phyloP scores from a whole-genome alignment of 2,113 vertebrate species.

The Ellobius talpinus region DNA sequence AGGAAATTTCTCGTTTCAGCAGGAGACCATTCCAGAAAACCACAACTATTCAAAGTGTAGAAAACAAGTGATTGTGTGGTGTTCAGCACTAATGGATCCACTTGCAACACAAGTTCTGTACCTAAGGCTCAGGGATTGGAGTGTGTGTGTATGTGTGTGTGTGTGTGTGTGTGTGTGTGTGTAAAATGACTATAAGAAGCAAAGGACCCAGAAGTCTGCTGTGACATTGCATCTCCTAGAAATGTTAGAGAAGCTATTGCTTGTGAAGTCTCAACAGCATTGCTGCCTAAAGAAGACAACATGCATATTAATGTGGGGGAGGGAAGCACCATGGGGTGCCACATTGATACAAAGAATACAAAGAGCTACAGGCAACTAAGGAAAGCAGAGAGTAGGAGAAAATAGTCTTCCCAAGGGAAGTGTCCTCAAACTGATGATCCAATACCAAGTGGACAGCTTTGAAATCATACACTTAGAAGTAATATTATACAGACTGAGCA shows the following conservation, averaged over 20 bases:
- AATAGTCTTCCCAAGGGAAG: background rate
- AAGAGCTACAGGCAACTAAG: background rate
- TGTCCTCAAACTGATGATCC: background rate
- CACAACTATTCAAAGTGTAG: background rate
- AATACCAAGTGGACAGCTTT: background rate
- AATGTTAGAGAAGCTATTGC: background rate
- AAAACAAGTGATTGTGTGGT: background rate
- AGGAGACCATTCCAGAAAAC: background rate
- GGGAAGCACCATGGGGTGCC: background rate
- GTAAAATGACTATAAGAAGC: background rate
- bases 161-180: background rate
- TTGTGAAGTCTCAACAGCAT: background rate
- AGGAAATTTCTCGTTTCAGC: background rate
- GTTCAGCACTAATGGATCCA: background rate
- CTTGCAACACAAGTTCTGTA: background rate
- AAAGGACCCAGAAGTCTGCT: background rate
- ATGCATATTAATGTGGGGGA: background rate
- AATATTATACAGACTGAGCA: background rate
- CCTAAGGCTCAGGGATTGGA: background rate
- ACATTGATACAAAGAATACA: background rate
- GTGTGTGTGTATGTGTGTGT: background rate
- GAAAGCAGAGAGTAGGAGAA: background rate
- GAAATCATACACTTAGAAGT: background rate
- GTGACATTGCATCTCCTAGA: background rate
- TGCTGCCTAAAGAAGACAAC: background rate